Percentiles rank a stretch among this genome's conserved stretches.
These are phyloP conservation scores for Anneissia japonica DNA, from an alignment of 35 echinoderm and acorn worm genomes.

Conservation along the genomic window DNA sequence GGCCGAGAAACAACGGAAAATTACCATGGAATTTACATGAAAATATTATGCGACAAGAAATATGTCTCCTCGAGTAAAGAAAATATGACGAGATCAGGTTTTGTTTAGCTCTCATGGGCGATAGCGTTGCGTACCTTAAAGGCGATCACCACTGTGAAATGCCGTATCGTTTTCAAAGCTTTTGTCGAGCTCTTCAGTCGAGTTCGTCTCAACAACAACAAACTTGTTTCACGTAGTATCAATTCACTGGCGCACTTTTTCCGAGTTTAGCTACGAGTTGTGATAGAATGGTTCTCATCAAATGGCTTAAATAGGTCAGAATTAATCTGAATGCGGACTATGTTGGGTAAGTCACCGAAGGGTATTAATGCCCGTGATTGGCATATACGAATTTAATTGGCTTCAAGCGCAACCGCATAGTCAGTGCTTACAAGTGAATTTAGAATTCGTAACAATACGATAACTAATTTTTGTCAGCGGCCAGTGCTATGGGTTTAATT, in stretches of 20 bases:
- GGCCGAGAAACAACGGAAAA: slow-evolving; percentile 1
- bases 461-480: background rate
- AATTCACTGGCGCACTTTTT: background rate
- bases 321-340: background rate
- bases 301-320: background rate
- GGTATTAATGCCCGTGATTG: background rate
- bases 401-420: background rate
- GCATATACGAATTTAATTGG: background rate
- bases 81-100: background rate
- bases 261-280: background rate
- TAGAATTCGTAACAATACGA: background rate
- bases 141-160: background rate
- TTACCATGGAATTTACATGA: slow-evolving; percentile 1
- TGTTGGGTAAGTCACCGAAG: background rate
- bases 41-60: background rate
- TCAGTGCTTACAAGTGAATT: background rate
- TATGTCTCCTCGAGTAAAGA: background rate
- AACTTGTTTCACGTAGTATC: background rate
- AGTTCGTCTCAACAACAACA: background rate
- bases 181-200: background rate
- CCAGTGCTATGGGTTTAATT: background rate
- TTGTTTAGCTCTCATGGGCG: background rate
- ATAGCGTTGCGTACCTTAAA: background rate
- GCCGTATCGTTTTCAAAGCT: background rate
- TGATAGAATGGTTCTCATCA: background rate